phyloP scores from a whole-genome alignment of 1,140 invertebrate species.

The Drosophila murphyi region DNA sequence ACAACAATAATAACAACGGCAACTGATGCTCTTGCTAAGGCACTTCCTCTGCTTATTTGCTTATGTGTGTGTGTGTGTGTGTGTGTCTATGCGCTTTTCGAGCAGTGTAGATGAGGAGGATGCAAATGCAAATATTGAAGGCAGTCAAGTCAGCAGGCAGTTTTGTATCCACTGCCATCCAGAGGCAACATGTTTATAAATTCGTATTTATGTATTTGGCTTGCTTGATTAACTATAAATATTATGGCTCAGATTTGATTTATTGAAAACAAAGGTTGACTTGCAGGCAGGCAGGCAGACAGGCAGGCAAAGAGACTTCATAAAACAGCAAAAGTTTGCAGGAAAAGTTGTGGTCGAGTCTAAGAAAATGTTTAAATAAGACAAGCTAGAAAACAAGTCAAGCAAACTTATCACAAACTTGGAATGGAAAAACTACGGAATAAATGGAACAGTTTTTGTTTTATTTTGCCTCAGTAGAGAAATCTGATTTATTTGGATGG shows the following conservation, averaged over 20 bases:
- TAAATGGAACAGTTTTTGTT: constrained; percentile 13
- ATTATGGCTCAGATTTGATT: constrained; percentile 70
- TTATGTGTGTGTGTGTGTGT: constrained; percentile 40
- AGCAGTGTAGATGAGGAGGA: not conserved
- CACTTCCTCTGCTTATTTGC: constrained; percentile 60
- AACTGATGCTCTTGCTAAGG: constrained; percentile 10
- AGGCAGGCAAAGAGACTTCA: not conserved
- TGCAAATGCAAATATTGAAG: constrained; percentile 60
- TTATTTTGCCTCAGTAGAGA: not conserved
- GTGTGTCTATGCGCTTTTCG: not conserved
- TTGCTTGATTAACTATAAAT: constrained; percentile 81
- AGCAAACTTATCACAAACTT: constrained; percentile 26
- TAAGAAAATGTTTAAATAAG: constrained; percentile 29
- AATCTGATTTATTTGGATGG: not conserved
- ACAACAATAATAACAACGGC: constrained; percentile 29
- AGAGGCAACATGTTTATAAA: constrained; percentile 73
- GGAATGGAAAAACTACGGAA: constrained; percentile 14
- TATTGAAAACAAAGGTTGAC: constrained; percentile 7
- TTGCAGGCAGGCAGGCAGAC: not conserved
- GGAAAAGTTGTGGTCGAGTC: constrained; percentile 27
- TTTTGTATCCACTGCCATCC: constrained; percentile 7
- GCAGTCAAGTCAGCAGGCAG: constrained; percentile 13
- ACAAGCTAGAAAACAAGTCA: constrained; percentile 22
- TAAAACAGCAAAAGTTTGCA: constrained; percentile 26
- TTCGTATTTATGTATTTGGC: constrained; percentile 76